phyloP scores from a whole-genome alignment of 30 jellyfish, hydroid and myxozoan genomes.

The Mastigias papua region DNA sequence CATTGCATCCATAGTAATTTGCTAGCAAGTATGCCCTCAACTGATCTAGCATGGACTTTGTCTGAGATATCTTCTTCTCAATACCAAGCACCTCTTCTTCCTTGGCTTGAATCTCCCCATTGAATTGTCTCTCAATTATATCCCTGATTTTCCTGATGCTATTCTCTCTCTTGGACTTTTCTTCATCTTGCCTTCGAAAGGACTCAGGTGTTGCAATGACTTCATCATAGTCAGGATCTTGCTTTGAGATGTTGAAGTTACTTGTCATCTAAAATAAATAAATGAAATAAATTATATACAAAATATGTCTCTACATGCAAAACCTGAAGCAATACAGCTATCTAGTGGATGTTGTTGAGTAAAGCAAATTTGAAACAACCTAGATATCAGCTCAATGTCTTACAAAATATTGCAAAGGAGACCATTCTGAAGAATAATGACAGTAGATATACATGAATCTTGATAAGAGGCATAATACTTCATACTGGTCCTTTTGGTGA shows the following conservation, averaged over 20 bases:
- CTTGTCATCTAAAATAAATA: slow-evolving; percentile 65
- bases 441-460: too few species aligned
- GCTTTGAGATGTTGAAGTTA: slow-evolving; percentile 21
- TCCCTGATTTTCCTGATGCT: slow-evolving; percentile 70
- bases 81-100: slow-evolving; percentile 77
- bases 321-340: too few species aligned
- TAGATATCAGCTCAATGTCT: too few species aligned
- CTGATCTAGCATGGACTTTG: slow-evolving; percentile 77
- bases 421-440: too few species aligned
- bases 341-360: too few species aligned
- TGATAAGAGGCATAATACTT: too few species aligned
- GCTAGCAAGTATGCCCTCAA: slow-evolving; percentile 93
- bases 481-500: too few species aligned
- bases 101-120: slow-evolving; percentile 76
- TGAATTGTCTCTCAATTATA: slow-evolving; percentile 77
- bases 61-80: slow-evolving; percentile 82
- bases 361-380: too few species aligned
- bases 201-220: slow-evolving; percentile 54
- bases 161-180: slow-evolving; percentile 55
- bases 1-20: slow-evolving; percentile 88
- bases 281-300: too few species aligned
- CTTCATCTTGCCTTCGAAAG: slow-evolving; percentile 60
- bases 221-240: slow-evolving; percentile 90
- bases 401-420: too few species aligned
- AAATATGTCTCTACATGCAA: too few species aligned